Evolutionary conservation across 2,888 invertebrate species (phyloP).

Genomic region (Cylindroiulus punctatus): DNA sequence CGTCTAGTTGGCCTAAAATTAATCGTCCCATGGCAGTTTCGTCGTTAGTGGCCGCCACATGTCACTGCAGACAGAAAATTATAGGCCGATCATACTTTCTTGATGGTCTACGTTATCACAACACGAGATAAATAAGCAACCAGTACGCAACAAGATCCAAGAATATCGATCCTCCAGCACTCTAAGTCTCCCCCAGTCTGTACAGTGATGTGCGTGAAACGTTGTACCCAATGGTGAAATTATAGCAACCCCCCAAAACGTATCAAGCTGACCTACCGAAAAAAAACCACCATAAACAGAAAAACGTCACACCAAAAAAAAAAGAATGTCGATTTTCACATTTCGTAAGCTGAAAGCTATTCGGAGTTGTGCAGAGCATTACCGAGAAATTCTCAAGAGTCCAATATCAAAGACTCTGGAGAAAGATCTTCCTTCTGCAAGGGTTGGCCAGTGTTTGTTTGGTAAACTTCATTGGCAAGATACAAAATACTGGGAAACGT

Average conservation of each 20-base stretch:
- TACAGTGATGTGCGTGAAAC: neutral
- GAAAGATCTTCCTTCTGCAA: neutral
- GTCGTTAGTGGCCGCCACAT: neutral
- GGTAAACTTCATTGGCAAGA: neutral
- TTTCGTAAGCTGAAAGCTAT: neutral
- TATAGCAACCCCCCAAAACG: neutral
- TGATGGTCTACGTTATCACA: neutral
- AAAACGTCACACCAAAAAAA: neutral
- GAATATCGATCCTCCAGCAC: neutral
- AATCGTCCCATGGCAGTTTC: neutral
- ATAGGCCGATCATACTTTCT: slow-evolving; percentile 3
- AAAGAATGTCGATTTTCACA: neutral
- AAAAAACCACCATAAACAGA: neutral
- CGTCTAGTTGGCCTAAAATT: neutral
- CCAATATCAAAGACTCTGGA: neutral
- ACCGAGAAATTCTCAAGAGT: neutral
- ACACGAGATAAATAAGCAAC: slow-evolving; percentile 3
- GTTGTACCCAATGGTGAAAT: neutral
- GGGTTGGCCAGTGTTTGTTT: neutral
- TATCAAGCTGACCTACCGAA: slow-evolving; percentile 5
- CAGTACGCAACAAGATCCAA: neutral
- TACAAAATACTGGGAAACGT: neutral
- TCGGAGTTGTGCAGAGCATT: neutral
- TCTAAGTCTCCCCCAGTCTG: too few species aligned
- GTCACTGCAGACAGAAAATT: neutral